Base-by-base conservation (phyloP, 2,113 vertebrate species). In the Phylloscopus whistleri region DNA sequence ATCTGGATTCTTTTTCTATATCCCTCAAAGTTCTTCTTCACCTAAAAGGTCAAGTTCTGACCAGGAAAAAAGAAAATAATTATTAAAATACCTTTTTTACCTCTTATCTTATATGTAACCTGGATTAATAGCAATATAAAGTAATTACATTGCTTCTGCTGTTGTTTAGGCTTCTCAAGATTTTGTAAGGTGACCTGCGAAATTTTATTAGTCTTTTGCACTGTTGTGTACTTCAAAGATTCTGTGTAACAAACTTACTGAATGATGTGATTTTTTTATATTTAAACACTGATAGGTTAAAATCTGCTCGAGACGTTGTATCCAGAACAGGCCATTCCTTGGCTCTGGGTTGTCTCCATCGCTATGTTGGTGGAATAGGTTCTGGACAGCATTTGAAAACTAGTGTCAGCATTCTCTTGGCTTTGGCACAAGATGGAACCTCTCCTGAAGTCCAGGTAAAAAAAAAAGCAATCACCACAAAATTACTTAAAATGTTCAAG, bases 381-480 rank as follows among this genome's bases (percentile, higher is more conserved):
- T 99, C 99, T n/a, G 99, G 99, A 21, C 99, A 99, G 93, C 99
- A 99, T 96, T 97, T 99, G 80, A 99, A 99, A 98, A 99, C 99
- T 30, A 99, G 99, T 22, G 99, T 99, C 96, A 99, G 99, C 97
- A 99, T 99, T 98, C 97, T 99, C 23, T 96, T 99, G 97, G 99
- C 99, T 76, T 97, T 99, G 70, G 99, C 99, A 55, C 99, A 99
- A 95, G 99, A 99, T 79, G 99, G 99, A 66, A 99, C 99, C 10
- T 99, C 99, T 73, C 99, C 99, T 37, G 99, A 99, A 98, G 99
- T 99, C 56, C 99, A 99, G 99, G 99, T 99, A 98, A 95, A 82
- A 83, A 95, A 62, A 62, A 67, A 5, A 58, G 0, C 9, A 46
- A 4, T 87, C 16, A 13, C 18, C 5, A 19, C 33, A 59, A 68